phyloP scores from a whole-genome alignment of 2,888 invertebrate species.

The Vanessa cardui region DNA sequence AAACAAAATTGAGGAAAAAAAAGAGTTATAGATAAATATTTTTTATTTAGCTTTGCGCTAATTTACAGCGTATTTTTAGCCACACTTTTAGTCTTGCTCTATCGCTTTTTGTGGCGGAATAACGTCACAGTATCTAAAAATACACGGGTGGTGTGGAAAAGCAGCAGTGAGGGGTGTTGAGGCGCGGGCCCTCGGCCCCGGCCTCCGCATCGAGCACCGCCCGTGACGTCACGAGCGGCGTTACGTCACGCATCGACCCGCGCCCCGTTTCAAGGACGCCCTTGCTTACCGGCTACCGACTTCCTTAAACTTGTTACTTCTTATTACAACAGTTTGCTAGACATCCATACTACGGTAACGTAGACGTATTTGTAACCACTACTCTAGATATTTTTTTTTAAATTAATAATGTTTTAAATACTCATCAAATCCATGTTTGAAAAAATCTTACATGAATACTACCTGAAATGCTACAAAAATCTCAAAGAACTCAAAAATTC shows the following conservation, averaged over 20 bases:
- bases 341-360: constrained; percentile 17
- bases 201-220: constrained; percentile 64
- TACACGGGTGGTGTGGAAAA: constrained; percentile 63
- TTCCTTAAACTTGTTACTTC: constrained; percentile 56
- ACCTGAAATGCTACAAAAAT: too few species aligned
- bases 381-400: too few species aligned
- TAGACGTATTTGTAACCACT: background rate
- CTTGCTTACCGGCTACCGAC: constrained; percentile 64
- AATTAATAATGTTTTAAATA: background rate
- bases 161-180: constrained; percentile 55
- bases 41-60: constrained; percentile 20
- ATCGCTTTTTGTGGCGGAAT: constrained; percentile 59
- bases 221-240: constrained; percentile 70
- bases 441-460: too few species aligned
- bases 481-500: too few species aligned
- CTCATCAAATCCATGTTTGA: too few species aligned
- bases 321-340: constrained; percentile 24
- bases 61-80: constrained; percentile 49
- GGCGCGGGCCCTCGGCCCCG: constrained; percentile 56
- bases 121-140: constrained; percentile 78
- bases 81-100: constrained; percentile 51
- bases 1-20: too few species aligned
- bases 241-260: constrained; percentile 79
- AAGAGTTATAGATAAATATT: background rate
- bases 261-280: constrained; percentile 75